These are phyloP conservation scores for Eristalinus aeneus DNA, from an alignment of 2,888 invertebrate species.

Conservation along the genomic window DNA sequence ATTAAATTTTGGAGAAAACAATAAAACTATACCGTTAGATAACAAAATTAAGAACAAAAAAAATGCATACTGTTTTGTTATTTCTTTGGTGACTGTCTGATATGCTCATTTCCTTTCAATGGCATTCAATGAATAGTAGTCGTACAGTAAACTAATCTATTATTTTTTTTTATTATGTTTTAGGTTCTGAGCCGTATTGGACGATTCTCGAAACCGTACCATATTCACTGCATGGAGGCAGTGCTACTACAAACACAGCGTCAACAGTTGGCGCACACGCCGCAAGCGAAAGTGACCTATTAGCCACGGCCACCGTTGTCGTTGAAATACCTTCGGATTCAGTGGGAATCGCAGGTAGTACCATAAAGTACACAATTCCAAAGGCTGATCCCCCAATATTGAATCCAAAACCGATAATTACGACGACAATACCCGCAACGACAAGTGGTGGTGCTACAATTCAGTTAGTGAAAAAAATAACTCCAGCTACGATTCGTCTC, in stretches of 20 bases:
- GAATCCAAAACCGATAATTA: conserved; percentile 50
- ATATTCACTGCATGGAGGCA: conserved; percentile 75
- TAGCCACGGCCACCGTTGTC: conserved; percentile 78
- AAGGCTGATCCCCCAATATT: conserved; percentile 70
- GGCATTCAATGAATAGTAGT: background rate
- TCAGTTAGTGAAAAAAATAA: conserved; percentile 77
- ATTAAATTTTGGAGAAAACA: conserved; percentile 8
- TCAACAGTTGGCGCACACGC: conserved; percentile 64
- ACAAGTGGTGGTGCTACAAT: conserved; percentile 75
- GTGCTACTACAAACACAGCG: conserved; percentile 56
- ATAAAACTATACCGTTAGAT: conserved; percentile 22
- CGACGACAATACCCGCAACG: conserved; percentile 70
- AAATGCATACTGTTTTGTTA: conserved; percentile 27
- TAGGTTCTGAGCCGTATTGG: conserved; percentile 78
- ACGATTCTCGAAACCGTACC: conserved; percentile 80
- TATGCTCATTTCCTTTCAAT: conserved; percentile 23
- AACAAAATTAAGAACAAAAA: conserved; percentile 16
- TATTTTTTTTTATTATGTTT: conserved; percentile 57
- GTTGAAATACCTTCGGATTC: conserved; percentile 79
- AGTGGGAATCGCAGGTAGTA: conserved; percentile 76
- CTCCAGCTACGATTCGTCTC: conserved; percentile 2
- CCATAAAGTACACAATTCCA: conserved; percentile 78
- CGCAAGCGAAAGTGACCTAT: conserved; percentile 71
- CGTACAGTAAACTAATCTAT: conserved; percentile 13
- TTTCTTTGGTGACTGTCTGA: conserved; percentile 13